Conservation (phyloP, 2,888 invertebrate species). For the Prosapia bicincta region DNA sequence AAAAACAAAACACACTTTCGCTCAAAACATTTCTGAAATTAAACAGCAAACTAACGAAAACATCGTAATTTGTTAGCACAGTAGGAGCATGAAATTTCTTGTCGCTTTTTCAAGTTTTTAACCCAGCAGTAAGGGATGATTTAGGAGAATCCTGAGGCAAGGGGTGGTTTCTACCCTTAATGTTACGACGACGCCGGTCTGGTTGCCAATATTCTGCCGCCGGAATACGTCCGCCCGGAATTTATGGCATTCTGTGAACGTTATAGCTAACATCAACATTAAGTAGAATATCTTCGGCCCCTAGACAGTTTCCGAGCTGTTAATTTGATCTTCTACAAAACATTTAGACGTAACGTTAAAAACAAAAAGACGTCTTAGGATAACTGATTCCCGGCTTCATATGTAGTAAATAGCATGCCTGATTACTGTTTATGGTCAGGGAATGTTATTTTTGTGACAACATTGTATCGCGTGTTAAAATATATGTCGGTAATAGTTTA, state of each 20-base stretch:
- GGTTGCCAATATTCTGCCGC: slow-evolving; percentile 2
- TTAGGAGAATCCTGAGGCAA: background rate
- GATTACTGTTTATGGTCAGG: too few species aligned
- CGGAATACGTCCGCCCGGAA: background rate
- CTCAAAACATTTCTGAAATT: background rate
- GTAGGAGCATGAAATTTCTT: background rate
- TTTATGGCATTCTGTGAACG: background rate
- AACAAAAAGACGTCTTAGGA: too few species aligned
- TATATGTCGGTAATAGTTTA: too few species aligned
- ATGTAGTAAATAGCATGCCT: too few species aligned
- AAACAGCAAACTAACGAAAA: background rate
- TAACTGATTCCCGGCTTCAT: too few species aligned
- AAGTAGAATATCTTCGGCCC: background rate
- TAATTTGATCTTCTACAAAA: background rate
- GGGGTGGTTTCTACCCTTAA: background rate
- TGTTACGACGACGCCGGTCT: background rate
- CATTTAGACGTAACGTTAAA: too few species aligned
- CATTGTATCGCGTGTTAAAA: too few species aligned
- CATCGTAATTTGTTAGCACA: background rate
- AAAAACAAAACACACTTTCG: background rate
- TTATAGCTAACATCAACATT: background rate
- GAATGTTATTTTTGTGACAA: too few species aligned
- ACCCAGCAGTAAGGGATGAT: background rate
- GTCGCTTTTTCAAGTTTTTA: background rate
- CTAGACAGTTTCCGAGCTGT: background rate